phyloP scores from a whole-genome alignment of 2,888 invertebrate species.

The Amaurobius ferox region DNA sequence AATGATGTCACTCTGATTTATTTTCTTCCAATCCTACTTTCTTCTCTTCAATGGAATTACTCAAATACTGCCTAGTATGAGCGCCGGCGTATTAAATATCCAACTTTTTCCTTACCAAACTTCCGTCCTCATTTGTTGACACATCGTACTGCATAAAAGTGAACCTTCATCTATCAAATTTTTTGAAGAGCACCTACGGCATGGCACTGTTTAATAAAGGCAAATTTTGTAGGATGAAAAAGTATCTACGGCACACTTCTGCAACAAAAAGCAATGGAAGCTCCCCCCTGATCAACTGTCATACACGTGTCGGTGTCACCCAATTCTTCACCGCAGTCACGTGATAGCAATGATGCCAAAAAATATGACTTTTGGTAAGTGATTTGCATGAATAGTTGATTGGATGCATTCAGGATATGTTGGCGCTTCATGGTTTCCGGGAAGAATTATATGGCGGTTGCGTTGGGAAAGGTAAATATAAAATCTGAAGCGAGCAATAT shows the following conservation, averaged over 20 bases:
- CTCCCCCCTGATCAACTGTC: conserved; percentile 8
- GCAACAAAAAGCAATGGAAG: too few relatives aligned
- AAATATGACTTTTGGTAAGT: not conserved
- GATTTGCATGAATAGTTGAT: not conserved
- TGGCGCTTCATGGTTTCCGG: not conserved
- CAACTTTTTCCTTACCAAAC: too few relatives aligned
- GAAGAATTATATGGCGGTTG: too few relatives aligned
- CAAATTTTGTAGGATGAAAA: not conserved
- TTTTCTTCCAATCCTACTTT: too few relatives aligned
- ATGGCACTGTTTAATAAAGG: not conserved
- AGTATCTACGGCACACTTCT: too few relatives aligned
- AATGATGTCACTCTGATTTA: too few relatives aligned
- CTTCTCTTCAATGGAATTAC: too few relatives aligned
- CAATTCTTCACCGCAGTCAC: conserved; percentile 46
- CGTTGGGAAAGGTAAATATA: too few relatives aligned
- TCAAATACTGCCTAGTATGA: too few relatives aligned
- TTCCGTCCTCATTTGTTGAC: conserved; percentile 34
- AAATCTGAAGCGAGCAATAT: too few relatives aligned
- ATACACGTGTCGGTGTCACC: conserved; percentile 42
- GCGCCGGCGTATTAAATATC: too few relatives aligned
- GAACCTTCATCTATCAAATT: not conserved
- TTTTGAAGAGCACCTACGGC: not conserved
- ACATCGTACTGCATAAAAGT: conserved; percentile 27
- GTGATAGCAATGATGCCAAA: conserved; percentile 46
- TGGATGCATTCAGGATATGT: not conserved